Percentiles rank a stretch among this genome's conserved stretches.
phyloP scores from a whole-genome alignment of 1,140 invertebrate genomes.

The Drosophila kurseongensis region DNA sequence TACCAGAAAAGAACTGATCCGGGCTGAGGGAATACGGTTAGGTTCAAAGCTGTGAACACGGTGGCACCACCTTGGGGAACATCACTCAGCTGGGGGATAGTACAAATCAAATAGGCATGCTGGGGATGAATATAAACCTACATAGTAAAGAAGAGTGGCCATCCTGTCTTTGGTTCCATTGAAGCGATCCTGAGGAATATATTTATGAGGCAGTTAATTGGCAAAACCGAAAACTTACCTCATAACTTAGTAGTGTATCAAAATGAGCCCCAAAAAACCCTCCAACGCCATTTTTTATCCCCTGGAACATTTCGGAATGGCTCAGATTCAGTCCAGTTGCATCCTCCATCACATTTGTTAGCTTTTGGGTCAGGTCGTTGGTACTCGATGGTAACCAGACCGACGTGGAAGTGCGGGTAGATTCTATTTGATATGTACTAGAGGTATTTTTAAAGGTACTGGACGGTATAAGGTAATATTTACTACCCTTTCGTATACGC shows the following conservation, averaged over 20 bases:
- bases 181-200: neutral
- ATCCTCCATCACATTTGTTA: neutral
- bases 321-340: slow-evolving; percentile 14
- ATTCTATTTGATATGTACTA: too few species aligned
- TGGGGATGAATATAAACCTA: neutral
- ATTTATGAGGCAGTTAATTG: too few species aligned
- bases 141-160: slow-evolving; percentile 24
- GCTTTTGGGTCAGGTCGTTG: neutral
- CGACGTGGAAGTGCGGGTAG: slow-evolving; percentile 17
- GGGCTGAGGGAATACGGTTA: slow-evolving; percentile 93
- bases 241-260: neutral
- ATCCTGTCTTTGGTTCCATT: neutral
- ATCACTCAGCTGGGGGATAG: slow-evolving; percentile 92
- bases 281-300: slow-evolving; percentile 27
- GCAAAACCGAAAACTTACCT: too few species aligned
- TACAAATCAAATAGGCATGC: neutral
- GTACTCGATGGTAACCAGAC: neutral
- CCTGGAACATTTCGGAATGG: slow-evolving; percentile 10
- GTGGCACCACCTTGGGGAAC: slow-evolving; percentile 97
- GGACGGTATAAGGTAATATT: neutral
- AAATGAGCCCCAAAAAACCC: slow-evolving; percentile 8
- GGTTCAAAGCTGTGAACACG: slow-evolving; percentile 93
- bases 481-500: neutral
- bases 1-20: slow-evolving; percentile 97
- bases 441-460: accelerated